Base-by-base conservation (phyloP, 1,140 invertebrate genomes). In the Zaprionus nigranus region DNA sequence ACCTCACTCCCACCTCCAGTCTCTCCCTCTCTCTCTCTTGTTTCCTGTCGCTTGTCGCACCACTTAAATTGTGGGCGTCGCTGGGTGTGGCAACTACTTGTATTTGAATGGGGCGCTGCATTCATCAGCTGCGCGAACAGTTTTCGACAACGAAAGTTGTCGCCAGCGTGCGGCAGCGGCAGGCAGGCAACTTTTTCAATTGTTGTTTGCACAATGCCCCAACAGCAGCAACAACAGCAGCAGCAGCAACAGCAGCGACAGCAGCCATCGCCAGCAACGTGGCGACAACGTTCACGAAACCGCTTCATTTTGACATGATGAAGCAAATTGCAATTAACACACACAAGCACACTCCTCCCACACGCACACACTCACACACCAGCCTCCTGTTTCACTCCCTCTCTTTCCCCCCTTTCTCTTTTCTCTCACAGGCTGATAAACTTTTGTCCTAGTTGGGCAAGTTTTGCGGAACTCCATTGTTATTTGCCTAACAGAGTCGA, bases 241-340 rank as follows among this genome's bases (percentile, higher is more conserved):
- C 24, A 51, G 7, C 11, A 30, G 24, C 62, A 63, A 17, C 20
- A 51, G 0, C 36, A 3, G 2, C 36, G 15, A 15, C 38, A 40
- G 13, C 38, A 22, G n/a, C 53, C n/a, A 54, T 2, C 12, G 46
- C 17, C 46, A 24, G n/a, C 11, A 56, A 30, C n/a, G 11, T 28
- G 56, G 60, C 59, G 61, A 51, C 57, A 74, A 40, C 75, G 46
- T 66, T 36, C 66, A 62, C 61, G 20, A 61, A 70, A 60, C 40
- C 46, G 68, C 51, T 72, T 59, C 69, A 57, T 69, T 72, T 66
- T 63, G 68, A 61, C 71, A 72, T 61, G 63, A 66, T 43, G 59
- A 58, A 66, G 75, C 67, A 69, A 71, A 85, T 82, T 67, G 68
- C 71, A 79, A 82, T 76, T 79, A 84, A 59, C 66, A 69, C 72